A percentile compares a stretch with the other conserved stretches of the same genome.
These are phyloP conservation scores for Misgurnus mizolepis DNA, from an alignment of 2,113 vertebrate genomes.

Conservation along the genomic window DNA sequence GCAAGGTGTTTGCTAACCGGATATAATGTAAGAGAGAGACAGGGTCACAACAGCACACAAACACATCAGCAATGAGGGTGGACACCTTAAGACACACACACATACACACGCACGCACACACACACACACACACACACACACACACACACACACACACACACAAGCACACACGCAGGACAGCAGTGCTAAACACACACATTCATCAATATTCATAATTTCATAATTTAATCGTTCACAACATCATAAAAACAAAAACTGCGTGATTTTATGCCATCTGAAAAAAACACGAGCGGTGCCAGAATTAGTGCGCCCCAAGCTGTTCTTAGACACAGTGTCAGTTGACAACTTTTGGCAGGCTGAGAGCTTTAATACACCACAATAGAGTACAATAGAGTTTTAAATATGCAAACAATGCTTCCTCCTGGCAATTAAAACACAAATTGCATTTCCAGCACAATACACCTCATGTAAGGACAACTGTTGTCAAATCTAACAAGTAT, in stretches of 20 bases:
- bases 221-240: not conserved
- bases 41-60: slow-evolving; percentile 52
- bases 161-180: not conserved
- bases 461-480: not conserved
- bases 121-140: slow-evolving; percentile 1
- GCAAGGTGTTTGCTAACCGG: slow-evolving; percentile 52
- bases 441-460: not conserved
- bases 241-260: too few relatives aligned
- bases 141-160: not conserved
- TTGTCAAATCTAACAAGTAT: slow-evolving; percentile 27
- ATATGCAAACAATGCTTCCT: too few relatives aligned
- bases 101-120: too few relatives aligned
- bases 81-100: not conserved
- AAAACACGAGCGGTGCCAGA: not conserved
- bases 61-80: slow-evolving; percentile 55
- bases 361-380: slow-evolving; percentile 1
- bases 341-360: not conserved
- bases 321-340: not conserved
- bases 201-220: slow-evolving; percentile 3
- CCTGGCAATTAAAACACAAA: slow-evolving; percentile 29
- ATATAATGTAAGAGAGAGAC: slow-evolving; percentile 47
- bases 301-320: not conserved
- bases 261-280: too few relatives aligned
- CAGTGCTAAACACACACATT: not conserved
- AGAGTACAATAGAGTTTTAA: not conserved